Evolutionary conservation across 2,797 vertebrate genomes (phyloP), one percentile per base, ranked within the genome.

Genomic region (Lerista edwardsae): DNA sequence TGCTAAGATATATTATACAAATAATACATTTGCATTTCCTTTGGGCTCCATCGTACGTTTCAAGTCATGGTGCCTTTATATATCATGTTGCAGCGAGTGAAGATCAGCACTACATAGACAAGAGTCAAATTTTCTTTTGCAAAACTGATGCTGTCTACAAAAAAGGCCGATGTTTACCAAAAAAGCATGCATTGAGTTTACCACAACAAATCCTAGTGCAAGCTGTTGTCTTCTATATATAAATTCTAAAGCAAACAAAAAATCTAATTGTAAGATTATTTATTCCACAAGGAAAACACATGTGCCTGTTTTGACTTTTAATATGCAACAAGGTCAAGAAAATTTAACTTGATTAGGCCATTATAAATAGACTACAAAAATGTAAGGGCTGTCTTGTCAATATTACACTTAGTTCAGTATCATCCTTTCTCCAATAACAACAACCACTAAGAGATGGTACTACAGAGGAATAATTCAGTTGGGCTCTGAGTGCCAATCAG

Each of bases 1-100:
- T 79, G 88, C 62, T 88, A 93, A 90, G 82, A 89, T 91, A 93
- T 84, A 94, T 91, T 75, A 91, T 85, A 92, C 91, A 91, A 92
- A 91, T 79, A 91, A 87, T 68, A 80, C 80, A 81, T 91, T 89
- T 90, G 88, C 77, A 87, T 90, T 93, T 90, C 86, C 91, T 90
- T 61, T 0, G 0, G 76, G 76, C 85, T 80, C 51, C 84, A 65
- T 64, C 41, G 61, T 55, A 87, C 34, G 65, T 44, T 81, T 84
- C 81, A 51, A 68, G 79, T 81, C 91, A 93, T 27, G 47, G 84
- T 3, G 23, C 47, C 65, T 87, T 83, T 81, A 6, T 69, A 61
- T 71, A 80, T 83, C 67, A 69, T 5, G n/a, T 83, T 79, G 72
- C 17, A 75, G 69, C 36, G 86, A 75, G 19, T 87, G 59, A 83